Evolutionary conservation across 2,888 invertebrate genomes (phyloP).

Genomic region (Periphyllus acericola): DNA sequence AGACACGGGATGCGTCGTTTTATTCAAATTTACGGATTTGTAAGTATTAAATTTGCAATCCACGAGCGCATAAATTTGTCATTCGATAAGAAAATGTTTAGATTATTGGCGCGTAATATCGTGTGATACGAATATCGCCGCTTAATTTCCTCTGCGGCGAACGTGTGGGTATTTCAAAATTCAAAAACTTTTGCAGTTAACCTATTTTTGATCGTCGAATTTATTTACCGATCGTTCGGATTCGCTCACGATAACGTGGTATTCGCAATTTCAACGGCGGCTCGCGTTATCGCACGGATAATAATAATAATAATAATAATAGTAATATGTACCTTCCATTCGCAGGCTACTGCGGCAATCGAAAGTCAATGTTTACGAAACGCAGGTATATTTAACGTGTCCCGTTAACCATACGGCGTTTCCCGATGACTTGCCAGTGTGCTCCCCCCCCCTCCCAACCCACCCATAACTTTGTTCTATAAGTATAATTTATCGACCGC

Average conservation of each 20-base stretch:
- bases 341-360: too few relatives aligned
- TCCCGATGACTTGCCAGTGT: too few relatives aligned
- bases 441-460: too few relatives aligned
- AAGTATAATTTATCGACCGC: too few relatives aligned
- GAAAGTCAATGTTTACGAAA: too few relatives aligned
- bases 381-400: too few relatives aligned
- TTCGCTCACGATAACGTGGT: not conserved
- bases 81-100: slow-evolving; percentile 18
- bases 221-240: slow-evolving; percentile 6
- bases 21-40: slow-evolving; percentile 23
- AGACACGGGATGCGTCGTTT: not conserved
- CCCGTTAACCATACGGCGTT: too few relatives aligned
- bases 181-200: slow-evolving; percentile 37
- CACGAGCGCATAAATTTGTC: slow-evolving; percentile 31
- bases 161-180: slow-evolving; percentile 13
- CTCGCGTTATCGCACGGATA: too few relatives aligned
- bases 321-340: too few relatives aligned
- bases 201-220: slow-evolving; percentile 25
- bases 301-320: too few relatives aligned
- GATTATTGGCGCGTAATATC: slow-evolving; percentile 1
- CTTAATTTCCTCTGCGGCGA: not conserved
- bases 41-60: slow-evolving; percentile 20
- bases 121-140: not conserved
- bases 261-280: too few relatives aligned
- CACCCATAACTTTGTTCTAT: too few relatives aligned